These are phyloP conservation scores for Poeciliopsis turrubarensis DNA, from an alignment of 2,113 vertebrate species.

Conservation along the genomic window DNA sequence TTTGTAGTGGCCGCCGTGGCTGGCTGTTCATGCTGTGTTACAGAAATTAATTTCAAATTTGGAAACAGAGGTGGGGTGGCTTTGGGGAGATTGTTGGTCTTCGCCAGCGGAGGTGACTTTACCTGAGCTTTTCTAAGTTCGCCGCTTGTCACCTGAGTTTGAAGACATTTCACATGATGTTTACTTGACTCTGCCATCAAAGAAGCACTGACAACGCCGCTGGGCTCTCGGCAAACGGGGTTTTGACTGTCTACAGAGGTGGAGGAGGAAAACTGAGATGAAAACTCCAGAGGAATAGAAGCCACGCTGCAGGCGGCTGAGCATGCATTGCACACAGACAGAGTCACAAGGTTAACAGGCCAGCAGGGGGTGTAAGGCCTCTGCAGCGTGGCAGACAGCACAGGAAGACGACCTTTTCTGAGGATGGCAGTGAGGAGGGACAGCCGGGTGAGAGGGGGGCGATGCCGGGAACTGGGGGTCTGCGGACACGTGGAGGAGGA, in stretches of 20 bases:
- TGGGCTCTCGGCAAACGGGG: slow-evolving; percentile 29
- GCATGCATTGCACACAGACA: slow-evolving; percentile 76
- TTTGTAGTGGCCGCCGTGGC: slow-evolving; percentile 6
- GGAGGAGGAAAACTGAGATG: slow-evolving; percentile 75
- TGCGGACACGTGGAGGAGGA: slow-evolving; percentile 64
- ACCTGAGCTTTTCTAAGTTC: slow-evolving; percentile 33
- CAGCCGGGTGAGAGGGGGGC: slow-evolving; percentile 85
- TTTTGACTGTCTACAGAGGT: slow-evolving; percentile 64
- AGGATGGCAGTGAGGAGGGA: slow-evolving; percentile 93
- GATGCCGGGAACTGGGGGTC: slow-evolving; percentile 73
- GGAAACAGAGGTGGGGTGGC: slow-evolving; percentile 46
- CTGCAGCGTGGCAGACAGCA: slow-evolving; percentile 69
- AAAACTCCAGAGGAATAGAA: slow-evolving; percentile 78
- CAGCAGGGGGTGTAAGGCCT: slow-evolving; percentile 82
- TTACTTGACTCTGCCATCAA: slow-evolving; percentile 13
- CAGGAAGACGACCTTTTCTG: slow-evolving; percentile 84
- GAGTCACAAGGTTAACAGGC: slow-evolving; percentile 73
- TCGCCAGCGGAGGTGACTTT: slow-evolving; percentile 45
- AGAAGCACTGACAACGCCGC: slow-evolving; percentile 22
- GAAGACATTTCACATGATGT: neutral
- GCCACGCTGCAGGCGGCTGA: slow-evolving; percentile 83
- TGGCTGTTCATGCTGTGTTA: slow-evolving; percentile 14
- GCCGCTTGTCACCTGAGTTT: slow-evolving; percentile 17
- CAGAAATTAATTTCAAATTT: slow-evolving; percentile 31
- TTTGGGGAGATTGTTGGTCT: slow-evolving; percentile 12